Percentiles rank a stretch among this genome's conserved stretches.
These are phyloP conservation scores for Bombus pyrosoma DNA, from an alignment of 1,140 invertebrate genomes.

Conservation along the genomic window DNA sequence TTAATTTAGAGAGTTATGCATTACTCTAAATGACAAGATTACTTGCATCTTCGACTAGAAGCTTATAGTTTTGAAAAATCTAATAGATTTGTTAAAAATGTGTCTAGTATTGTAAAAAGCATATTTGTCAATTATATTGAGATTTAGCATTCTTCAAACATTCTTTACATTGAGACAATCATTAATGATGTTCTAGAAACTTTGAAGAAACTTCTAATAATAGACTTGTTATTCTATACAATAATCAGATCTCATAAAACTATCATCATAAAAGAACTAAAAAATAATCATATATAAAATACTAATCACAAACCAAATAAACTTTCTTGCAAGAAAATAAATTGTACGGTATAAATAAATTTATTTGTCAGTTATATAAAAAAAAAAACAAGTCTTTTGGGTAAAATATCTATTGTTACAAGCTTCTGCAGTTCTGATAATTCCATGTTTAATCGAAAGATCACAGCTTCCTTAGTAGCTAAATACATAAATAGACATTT, in stretches of 20 bases:
- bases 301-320: background rate
- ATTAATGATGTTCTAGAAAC: background rate
- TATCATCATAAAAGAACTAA: background rate
- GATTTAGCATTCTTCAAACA: constrained; percentile 21
- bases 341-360: background rate
- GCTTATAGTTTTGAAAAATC: background rate
- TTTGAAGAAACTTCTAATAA: constrained; percentile 41
- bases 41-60: background rate
- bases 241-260: background rate
- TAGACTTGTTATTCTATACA: constrained; percentile 16
- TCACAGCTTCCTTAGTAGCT: constrained; percentile 43
- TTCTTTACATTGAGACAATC: background rate
- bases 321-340: background rate
- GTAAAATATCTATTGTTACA: constrained; percentile 17
- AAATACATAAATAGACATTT: constrained; percentile 44
- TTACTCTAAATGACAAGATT: background rate
- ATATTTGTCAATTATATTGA: background rate
- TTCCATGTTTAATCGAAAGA: constrained; percentile 32
- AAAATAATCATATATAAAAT: background rate
- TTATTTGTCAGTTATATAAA: background rate
- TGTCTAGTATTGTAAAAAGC: background rate
- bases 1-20: background rate
- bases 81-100: background rate
- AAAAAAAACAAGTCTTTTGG: background rate
- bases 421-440: constrained; percentile 35